A percentile compares a stretch with the other conserved stretches of the same genome.
phyloP scores from a whole-genome alignment of 53 echinoderm and acorn worm species.

The Holothuria scabra region DNA sequence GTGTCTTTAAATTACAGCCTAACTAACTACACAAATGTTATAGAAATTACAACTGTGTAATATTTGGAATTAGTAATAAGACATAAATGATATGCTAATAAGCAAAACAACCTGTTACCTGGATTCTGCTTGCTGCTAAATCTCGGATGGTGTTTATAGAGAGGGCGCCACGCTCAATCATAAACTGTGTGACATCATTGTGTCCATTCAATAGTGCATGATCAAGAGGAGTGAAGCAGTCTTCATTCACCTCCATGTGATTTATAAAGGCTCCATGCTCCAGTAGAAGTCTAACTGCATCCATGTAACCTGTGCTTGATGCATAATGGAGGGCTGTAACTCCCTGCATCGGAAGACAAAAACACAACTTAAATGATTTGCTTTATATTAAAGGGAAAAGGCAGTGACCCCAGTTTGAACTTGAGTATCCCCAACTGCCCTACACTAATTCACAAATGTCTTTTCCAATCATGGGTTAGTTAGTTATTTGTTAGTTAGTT shows the following conservation, averaged over 20 bases:
- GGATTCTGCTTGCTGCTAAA: constrained; percentile 86
- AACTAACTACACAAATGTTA: too few species aligned
- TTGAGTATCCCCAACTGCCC: too few species aligned
- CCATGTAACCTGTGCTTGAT: constrained; percentile 87
- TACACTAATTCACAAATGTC: too few species aligned
- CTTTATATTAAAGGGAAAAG: too few species aligned
- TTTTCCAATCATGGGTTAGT: too few species aligned
- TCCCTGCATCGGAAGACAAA: constrained; percentile 66
- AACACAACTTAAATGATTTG: too few species aligned
- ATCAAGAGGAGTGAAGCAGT: constrained; percentile 87
- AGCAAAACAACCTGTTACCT: constrained; percentile 54
- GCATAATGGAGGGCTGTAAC: constrained; percentile 98
- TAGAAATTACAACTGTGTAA: too few species aligned
- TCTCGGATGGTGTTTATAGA: constrained; percentile 94
- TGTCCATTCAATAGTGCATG: constrained; percentile 87
- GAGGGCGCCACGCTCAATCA: constrained; percentile 92
- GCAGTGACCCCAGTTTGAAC: too few species aligned
- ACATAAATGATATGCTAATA: too few species aligned
- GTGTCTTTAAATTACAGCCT: too few species aligned
- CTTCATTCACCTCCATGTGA: constrained; percentile 88
- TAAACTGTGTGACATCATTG: constrained; percentile 92
- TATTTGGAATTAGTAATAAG: too few species aligned
- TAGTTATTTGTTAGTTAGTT: too few species aligned
- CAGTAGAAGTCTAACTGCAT: constrained; percentile 80
- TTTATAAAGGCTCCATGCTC: constrained; percentile 90